A percentile compares a stretch with the other conserved stretches of the same genome.
Evolutionary conservation across 2,888 invertebrate species (phyloP).

Genomic region (Clitarchus hookeri): DNA sequence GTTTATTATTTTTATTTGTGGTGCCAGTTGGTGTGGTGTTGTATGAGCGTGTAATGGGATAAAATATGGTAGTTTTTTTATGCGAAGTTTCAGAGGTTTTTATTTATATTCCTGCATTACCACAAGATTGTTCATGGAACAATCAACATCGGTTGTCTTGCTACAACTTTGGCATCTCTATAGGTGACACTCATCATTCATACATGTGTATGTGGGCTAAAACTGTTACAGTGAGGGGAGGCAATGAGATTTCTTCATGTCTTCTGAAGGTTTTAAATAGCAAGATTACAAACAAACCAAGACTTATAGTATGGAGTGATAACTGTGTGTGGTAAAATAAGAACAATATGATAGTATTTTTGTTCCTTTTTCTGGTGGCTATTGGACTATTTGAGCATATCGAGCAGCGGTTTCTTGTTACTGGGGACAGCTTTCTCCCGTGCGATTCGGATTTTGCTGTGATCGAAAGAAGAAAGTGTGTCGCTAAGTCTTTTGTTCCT

Average conservation of each 20-base stretch:
- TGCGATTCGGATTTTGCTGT: not conserved
- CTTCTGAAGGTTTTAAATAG: constrained; percentile 20
- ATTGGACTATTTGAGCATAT: not conserved
- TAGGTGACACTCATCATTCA: constrained; percentile 41
- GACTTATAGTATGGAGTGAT: constrained; percentile 4
- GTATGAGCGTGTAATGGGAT: no score
- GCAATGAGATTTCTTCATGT: constrained; percentile 41
- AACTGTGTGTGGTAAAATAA: not conserved
- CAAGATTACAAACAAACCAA: not conserved
- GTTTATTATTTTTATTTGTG: no score
- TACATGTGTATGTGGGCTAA: constrained; percentile 46
- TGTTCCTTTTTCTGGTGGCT: not conserved
- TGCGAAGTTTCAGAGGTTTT: no score
- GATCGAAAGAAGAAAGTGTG: not conserved
- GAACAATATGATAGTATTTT: constrained; percentile 20
- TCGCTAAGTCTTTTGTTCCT: not conserved
- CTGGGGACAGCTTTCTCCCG: constrained; percentile 17
- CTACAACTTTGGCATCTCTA: constrained; percentile 46
- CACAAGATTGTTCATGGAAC: no score
- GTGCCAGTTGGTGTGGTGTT: no score
- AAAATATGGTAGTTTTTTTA: no score
- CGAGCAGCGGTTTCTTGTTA: constrained; percentile 10
- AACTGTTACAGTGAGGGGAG: constrained; percentile 44
- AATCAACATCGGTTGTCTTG: constrained; percentile 46
- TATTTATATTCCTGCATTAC: no score